Base-by-base conservation (phyloP, 1,140 invertebrate species). In the Drosophila pectinifera region DNA sequence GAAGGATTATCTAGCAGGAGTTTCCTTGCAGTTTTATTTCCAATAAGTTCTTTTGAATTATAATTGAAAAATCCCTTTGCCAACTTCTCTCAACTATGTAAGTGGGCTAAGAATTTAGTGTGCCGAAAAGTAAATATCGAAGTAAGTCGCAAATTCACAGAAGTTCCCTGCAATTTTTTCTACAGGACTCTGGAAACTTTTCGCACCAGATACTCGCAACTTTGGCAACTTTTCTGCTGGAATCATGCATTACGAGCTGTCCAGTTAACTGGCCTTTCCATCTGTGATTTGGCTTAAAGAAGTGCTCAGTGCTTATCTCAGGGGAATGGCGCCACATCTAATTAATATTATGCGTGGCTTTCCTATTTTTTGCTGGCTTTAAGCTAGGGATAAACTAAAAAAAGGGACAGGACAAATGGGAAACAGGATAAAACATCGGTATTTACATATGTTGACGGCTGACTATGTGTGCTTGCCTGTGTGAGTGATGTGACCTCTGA, bases 361-460 rank as follows among this genome's bases (percentile, higher is more conserved):
- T 62, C 14, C 4, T 11, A n/a, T 36, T 5, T 42, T 31, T 26
- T n/a, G 11, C 26, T 59, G 46, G 11, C 61, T 49, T 34, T 64
- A 49, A 64, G 64, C 45, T 34, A 34, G 28, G 49, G 49, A 13
- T 53, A 36, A 53, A 43, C 26, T 18, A 22, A 34, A 65, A 70
- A 67, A 68, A 70, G 20, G 64, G 65, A 16, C 14, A 69, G 43
- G 38, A 38, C 49, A 70, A 70, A 56, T 55, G 51, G 45, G 65
- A 57, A 56, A 39, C 34, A 13, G 46, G 65, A 70, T 70, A 70
- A 48, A 70, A 56, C 49, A 46, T 36, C 16, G 65, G 49, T 39
- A 70, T 70, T 70, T 70, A 70, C 68, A 70, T 70, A 70, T 56
- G 48, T 28, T n/a, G n/a, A 26, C 16, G 36, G n/a, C 36, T n/a